phyloP scores from a whole-genome alignment of 2,888 invertebrate genomes.

The Melipona bicolor region DNA sequence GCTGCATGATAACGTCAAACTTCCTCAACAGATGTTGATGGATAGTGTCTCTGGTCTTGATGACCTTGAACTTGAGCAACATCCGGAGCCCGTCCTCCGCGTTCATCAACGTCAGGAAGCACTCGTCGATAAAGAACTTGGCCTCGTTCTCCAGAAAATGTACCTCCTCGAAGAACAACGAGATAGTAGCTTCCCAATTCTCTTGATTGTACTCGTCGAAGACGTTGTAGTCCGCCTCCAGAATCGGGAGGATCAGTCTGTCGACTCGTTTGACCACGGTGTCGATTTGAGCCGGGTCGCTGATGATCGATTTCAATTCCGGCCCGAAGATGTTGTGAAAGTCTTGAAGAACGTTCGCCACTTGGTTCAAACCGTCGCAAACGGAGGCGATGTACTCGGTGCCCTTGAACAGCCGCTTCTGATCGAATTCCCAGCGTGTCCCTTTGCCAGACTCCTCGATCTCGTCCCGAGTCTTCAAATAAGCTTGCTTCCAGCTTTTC shows the following conservation, averaged over 20 bases:
- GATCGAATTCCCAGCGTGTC: slow-evolving; percentile 96
- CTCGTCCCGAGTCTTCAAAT: slow-evolving; percentile 91
- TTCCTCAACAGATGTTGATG: slow-evolving; percentile 91
- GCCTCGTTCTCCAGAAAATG: slow-evolving; percentile 91
- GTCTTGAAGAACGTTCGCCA: slow-evolving; percentile 92
- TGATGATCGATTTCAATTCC: slow-evolving; percentile 94
- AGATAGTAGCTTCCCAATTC: slow-evolving; percentile 94
- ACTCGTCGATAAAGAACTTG: slow-evolving; percentile 93
- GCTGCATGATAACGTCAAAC: slow-evolving; percentile 93
- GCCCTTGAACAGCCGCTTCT: slow-evolving; percentile 90
- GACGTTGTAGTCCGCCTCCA: slow-evolving; percentile 92
- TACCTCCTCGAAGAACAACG: slow-evolving; percentile 91
- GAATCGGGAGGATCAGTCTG: slow-evolving; percentile 90
- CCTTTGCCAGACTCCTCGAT: slow-evolving; percentile 95
- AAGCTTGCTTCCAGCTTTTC: slow-evolving; percentile 90
- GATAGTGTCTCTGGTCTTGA: slow-evolving; percentile 91
- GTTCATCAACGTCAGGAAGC: slow-evolving; percentile 92
- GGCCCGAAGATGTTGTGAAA: slow-evolving; percentile 96
- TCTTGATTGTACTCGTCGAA: slow-evolving; percentile 91
- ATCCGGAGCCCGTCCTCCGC: slow-evolving; percentile 93
- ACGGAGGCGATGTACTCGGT: slow-evolving; percentile 94
- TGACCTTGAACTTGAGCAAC: slow-evolving; percentile 91
- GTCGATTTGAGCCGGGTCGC: slow-evolving; percentile 94
- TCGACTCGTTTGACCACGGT: slow-evolving; percentile 92
- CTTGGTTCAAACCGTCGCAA: slow-evolving; percentile 91